These are phyloP conservation scores for Plagiodera versicolora DNA, from an alignment of 2,888 invertebrate species.

Conservation along the genomic window DNA sequence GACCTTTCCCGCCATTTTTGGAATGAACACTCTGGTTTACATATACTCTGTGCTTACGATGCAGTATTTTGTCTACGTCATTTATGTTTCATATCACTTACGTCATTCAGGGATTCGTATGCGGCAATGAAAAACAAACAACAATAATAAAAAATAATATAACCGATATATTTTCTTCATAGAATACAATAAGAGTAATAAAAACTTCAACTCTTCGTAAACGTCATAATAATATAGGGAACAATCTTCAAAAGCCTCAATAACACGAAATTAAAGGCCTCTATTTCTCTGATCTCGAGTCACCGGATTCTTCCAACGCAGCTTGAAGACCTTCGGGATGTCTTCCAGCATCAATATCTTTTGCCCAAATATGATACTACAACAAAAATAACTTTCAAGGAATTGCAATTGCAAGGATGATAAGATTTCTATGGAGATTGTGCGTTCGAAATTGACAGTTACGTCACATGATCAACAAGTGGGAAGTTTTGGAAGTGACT, in stretches of 20 bases:
- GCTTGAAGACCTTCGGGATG: constrained; percentile 78
- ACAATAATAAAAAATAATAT: background rate
- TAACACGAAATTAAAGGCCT: background rate
- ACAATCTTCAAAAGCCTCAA: background rate
- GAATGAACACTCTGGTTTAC: no score
- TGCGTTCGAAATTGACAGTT: no score
- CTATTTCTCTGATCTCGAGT: constrained; percentile 62
- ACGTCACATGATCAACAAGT: no score
- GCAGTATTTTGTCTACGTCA: no score
- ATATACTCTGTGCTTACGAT: no score
- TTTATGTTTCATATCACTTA: no score
- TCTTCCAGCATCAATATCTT: constrained; percentile 78
- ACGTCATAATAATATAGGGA: constrained; percentile 6
- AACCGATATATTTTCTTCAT: constrained; percentile 27
- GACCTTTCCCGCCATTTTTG: no score
- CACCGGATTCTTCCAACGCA: constrained; percentile 73
- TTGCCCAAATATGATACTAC: constrained; percentile 80
- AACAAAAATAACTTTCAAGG: constrained; percentile 39
- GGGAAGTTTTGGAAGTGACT: no score
- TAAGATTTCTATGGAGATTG: no score
- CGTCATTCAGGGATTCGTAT: no score
- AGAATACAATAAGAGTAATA: constrained; percentile 17
- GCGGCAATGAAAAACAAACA: no score
- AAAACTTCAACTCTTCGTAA: constrained; percentile 17
- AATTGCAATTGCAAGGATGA: no score